Percentiles rank a stretch among this genome's conserved stretches.
Conservation (phyloP, 2,113 vertebrate genomes). For the Corapipo altera region DNA sequence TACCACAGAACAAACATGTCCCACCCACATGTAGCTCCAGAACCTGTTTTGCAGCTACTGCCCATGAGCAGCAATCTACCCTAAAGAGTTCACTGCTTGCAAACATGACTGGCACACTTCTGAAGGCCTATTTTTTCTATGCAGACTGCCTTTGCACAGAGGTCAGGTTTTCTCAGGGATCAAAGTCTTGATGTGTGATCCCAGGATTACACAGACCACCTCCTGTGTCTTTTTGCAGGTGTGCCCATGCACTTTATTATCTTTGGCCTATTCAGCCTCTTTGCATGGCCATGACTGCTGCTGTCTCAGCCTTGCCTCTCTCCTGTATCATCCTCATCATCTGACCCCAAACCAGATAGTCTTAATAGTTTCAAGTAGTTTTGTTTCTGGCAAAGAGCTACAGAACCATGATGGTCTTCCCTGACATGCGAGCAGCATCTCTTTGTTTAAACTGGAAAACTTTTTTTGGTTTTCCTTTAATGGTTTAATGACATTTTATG, state of each 20-base stretch:
- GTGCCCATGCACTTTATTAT: too few species aligned
- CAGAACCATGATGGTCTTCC: neutral
- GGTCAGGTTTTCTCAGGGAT: neutral
- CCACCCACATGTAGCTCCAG: accelerated
- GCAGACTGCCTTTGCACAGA: neutral
- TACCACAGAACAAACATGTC: accelerated
- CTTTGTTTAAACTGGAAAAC: neutral
- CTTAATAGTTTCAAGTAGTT: neutral
- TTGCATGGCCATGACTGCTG: neutral
- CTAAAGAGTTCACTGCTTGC: neutral
- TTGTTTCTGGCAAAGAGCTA: neutral
- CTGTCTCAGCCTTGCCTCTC: neutral
- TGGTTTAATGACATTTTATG: neutral
- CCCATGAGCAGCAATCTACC: accelerated
- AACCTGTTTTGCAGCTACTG: neutral
- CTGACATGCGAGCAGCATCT: accelerated
- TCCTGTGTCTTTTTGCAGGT: neutral
- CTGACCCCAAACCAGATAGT: neutral
- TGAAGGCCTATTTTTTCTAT: neutral
- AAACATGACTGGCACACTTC: neutral
- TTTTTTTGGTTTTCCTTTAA: neutral
- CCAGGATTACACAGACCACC: neutral
- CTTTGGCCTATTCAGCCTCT: neutral
- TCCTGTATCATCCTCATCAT: neutral
- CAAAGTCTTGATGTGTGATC: neutral